These are phyloP conservation scores for Oriolus oriolus DNA, from an alignment of 2,113 vertebrate genomes.

Conservation along the genomic window DNA sequence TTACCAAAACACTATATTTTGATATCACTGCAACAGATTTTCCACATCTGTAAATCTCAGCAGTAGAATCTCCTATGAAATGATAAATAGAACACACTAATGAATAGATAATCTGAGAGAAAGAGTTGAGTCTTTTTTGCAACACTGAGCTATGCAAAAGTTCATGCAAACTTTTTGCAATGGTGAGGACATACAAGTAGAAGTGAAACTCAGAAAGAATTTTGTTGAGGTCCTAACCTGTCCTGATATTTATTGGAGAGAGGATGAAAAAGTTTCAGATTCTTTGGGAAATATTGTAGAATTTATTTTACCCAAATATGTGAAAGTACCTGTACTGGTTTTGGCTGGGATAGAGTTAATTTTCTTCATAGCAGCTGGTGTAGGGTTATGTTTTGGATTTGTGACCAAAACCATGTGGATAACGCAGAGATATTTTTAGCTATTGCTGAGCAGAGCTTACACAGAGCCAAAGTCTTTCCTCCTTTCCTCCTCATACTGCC, in stretches of 20 bases:
- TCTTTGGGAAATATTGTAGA: neutral
- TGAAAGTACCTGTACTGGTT: neutral
- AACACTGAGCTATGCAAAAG: neutral
- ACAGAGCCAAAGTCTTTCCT: neutral
- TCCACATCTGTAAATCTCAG: neutral
- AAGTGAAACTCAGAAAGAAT: neutral
- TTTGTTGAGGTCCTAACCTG: neutral
- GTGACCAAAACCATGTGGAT: neutral
- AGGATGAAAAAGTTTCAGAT: neutral
- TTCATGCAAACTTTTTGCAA: neutral
- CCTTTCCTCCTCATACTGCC: neutral
- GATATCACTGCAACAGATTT: neutral
- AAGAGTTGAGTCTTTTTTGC: neutral
- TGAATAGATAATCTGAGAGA: neutral
- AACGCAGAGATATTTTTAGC: neutral
- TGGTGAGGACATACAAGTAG: neutral
- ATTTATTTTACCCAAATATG: neutral
- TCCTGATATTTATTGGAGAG: neutral
- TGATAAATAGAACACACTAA: neutral
- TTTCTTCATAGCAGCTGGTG: neutral
- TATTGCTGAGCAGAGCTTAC: neutral
- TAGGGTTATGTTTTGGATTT: neutral
- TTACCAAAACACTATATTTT: neutral
- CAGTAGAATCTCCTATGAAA: neutral
- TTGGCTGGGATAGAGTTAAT: neutral